Percentiles rank a stretch among this genome's conserved stretches.
phyloP scores from a whole-genome alignment of 2,797 vertebrate genomes.

The Cryptoblepharus egeriae region DNA sequence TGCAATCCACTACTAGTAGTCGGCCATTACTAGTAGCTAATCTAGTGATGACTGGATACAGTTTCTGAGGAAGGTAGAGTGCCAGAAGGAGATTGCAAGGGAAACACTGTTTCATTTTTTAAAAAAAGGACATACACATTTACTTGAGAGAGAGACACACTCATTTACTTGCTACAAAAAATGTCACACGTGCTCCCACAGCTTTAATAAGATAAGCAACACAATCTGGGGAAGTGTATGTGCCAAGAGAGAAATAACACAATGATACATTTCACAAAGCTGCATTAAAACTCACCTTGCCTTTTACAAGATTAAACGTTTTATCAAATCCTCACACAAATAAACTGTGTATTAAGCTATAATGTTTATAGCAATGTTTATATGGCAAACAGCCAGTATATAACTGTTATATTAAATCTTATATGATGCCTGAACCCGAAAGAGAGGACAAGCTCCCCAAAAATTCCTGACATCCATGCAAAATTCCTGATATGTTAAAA shows the following conservation, averaged over 20 bases:
- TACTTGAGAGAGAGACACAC: not conserved
- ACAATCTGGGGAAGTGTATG: not conserved
- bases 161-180: slow-evolving; percentile 25
- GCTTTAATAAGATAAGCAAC: slow-evolving; percentile 53
- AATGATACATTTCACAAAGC: slow-evolving; percentile 55
- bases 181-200: not conserved
- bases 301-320: slow-evolving; percentile 64
- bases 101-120: not conserved
- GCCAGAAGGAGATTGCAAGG: slow-evolving; percentile 42
- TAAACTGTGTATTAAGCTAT: slow-evolving; percentile 53
- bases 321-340: slow-evolving; percentile 59
- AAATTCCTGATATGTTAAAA: too few species aligned
- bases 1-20: not conserved
- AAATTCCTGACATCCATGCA: too few species aligned
- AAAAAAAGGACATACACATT: slow-evolving; percentile 1
- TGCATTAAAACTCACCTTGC: slow-evolving; percentile 41
- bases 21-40: not conserved
- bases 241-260: slow-evolving; percentile 55
- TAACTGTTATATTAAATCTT: slow-evolving; percentile 33
- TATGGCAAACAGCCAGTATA: slow-evolving; percentile 46
- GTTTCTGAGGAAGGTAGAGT: not conserved
- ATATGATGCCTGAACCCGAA: too few species aligned
- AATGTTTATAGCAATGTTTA: too few species aligned
- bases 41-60: slow-evolving; percentile 9
- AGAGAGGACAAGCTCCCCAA: too few species aligned